Conservation (phyloP, 2,888 invertebrate species). For the Priocnemis perturbator region DNA sequence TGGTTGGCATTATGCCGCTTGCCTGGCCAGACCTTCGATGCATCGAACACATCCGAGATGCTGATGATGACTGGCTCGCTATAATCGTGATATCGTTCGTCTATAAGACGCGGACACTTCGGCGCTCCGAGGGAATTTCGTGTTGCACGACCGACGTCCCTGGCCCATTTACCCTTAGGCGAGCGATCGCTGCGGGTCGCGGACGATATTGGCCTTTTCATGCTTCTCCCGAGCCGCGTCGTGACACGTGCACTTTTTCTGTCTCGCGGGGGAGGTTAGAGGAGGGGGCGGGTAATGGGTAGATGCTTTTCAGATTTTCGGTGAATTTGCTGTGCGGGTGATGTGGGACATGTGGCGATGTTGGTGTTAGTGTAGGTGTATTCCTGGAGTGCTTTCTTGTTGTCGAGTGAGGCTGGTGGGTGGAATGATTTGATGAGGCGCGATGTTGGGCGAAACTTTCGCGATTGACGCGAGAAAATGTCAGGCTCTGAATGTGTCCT, state of each 20-base stretch:
- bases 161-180: conserved; percentile 66
- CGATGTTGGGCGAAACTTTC: no score
- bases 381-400: no score
- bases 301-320: no score
- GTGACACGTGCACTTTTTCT: no score
- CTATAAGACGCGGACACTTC: conserved; percentile 42
- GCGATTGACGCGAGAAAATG: no score
- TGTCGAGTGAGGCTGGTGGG: no score
- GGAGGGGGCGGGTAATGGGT: conserved; percentile 1
- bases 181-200: conserved; percentile 28
- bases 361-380: no score
- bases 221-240: conserved; percentile 4
- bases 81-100: conserved; percentile 61
- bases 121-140: conserved; percentile 57
- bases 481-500: no score
- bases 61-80: conserved; percentile 56
- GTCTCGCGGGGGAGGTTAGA: neutral
- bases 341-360: no score
- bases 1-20: conserved; percentile 73
- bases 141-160: conserved; percentile 58
- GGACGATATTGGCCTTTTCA: conserved; percentile 56
- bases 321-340: no score
- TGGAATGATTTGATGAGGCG: no score
- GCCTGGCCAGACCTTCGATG: conserved; percentile 70
- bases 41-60: conserved; percentile 60